Evolutionary conservation across 2,888 invertebrate genomes (phyloP), one percentile per base, ranked within the genome.

Genomic region (Lithophane leautieri): DNA sequence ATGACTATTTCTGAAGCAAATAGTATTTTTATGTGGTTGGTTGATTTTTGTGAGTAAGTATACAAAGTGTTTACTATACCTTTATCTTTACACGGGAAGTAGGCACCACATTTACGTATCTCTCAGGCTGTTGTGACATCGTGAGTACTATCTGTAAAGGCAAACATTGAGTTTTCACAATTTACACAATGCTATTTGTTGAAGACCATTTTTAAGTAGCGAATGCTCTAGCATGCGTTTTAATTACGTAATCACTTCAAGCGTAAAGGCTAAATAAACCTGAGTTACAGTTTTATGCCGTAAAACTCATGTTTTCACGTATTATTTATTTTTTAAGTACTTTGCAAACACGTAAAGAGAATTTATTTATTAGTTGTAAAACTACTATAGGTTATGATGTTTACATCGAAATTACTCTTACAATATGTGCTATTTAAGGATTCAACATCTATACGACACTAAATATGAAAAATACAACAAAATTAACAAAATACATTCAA

Each of bases 41-140:
- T n/a, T n/a, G 16, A 42, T 42, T 25, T 42, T 25, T 19, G 7
- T 25, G 42, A n/a, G 9, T 25, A 11, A 6, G 2, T n/a, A 22
- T 19, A 28, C 25, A 58, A 56, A 40, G 16, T 44, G 28, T 25
- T 67, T 54, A 50, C 73, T 75, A 85, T 87, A 94, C 94, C 90
- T 93, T 94, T 42, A 93, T 84, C 81, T 73, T 85, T 0, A 85
- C 14, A 2, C 90, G 92, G 0, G 85, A 52, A 1, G 82, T 82
- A 0, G 92, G 92, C 11, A 91, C 70, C 3, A 93, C 88, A 79
- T 94, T 94, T 0, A 94, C 93, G 34, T 82, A 78, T 77, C 92
- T 84, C 25, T 92, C 88, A 16, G 81, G 85, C 4, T 76, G 66
- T 47, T 71, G 22, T 7, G 34, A 50, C 83, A 84, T 81, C 22